Conservation (phyloP, 2,797 vertebrate species). For the Percopsis omiscomaycus region DNA sequence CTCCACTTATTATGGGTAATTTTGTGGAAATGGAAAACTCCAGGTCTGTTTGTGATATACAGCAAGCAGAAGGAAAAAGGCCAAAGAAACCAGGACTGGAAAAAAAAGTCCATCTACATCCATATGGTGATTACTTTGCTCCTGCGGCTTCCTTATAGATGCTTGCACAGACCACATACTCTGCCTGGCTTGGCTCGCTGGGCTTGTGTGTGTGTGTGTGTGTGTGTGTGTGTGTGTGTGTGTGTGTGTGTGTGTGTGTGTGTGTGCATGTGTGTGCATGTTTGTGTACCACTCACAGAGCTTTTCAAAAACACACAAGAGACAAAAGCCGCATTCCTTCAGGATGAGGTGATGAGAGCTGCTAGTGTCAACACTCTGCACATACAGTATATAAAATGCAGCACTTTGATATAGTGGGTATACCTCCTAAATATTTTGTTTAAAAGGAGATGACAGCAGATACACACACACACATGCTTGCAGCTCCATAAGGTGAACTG, state of each 20-base stretch:
- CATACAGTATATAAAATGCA: constrained; percentile 19
- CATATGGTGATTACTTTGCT: constrained; percentile 58
- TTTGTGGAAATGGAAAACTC: constrained; percentile 65
- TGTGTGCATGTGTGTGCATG: constrained; percentile 16
- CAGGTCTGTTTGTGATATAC: constrained; percentile 60
- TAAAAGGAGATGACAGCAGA: neutral
- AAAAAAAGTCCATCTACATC: constrained; percentile 54
- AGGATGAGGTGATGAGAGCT: constrained; percentile 47
- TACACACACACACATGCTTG: neutral
- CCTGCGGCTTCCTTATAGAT: constrained; percentile 65
- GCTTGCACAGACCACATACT: constrained; percentile 65
- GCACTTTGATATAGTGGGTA: neutral
- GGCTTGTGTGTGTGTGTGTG: constrained; percentile 1
- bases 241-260: constrained; percentile 19
- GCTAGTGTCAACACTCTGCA: constrained; percentile 38
- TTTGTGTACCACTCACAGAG: constrained; percentile 32
- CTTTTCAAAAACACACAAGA: constrained; percentile 49
- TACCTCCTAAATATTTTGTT: neutral
- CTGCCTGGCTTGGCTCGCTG: constrained; percentile 29
- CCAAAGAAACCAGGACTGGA: constrained; percentile 31
- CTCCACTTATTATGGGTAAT: constrained; percentile 69
- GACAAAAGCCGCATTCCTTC: constrained; percentile 66
- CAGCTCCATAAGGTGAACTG: constrained; percentile 16
- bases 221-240: neutral
- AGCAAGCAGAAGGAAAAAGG: constrained; percentile 26